Evolutionary conservation across 2,797 vertebrate species (phyloP), one percentile per base, ranked within the genome.

Genomic region (Trichosurus vulpecula): DNA sequence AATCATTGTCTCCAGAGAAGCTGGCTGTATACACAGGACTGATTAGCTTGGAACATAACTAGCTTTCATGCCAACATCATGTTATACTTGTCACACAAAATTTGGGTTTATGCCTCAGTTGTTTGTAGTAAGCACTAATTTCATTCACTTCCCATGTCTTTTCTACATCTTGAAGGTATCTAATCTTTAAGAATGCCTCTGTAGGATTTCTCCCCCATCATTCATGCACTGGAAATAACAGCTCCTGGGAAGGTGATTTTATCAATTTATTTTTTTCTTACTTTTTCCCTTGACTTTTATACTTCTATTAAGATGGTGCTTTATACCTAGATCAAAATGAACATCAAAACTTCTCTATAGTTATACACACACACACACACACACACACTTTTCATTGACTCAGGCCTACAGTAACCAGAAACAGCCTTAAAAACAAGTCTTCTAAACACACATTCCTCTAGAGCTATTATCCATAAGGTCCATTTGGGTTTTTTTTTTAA

Each of bases 1-100:
- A 97, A 98, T 97, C 56, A 89, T n/a, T 66, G 90, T 95, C 91
- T 93, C 92, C 74, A 25, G 95, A 92, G 95, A 91, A 93, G 13
- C 3, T 81, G 47, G 94, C 89, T 94, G 35, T 94, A 57, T 54
- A 93, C 31, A 94, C 13, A 90, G 92, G 92, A 57, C 90, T 92
- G 93, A 90, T 95, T 57, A 92, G 41, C 56, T 66, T 89, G 5
- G 25, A 96, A 4, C 13, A 87, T 41, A 92, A 90, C 56, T 87
- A 91, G 52, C 10, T 87, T n/a, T n/a, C 30, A 61, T 27, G 94
- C 74, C 95, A 96, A 95, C 53, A 90, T 93, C 89, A 93, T 93
- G 92, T 56, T 97, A 91, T 54, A 66, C 35, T 94, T 66, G 90
- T 96, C 91, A 93, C 91, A 94, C 57, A 93, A 55, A 94, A 91